These are phyloP conservation scores for Halictus quadricinctus DNA, from an alignment of 2,888 invertebrate species.

Conservation along the genomic window DNA sequence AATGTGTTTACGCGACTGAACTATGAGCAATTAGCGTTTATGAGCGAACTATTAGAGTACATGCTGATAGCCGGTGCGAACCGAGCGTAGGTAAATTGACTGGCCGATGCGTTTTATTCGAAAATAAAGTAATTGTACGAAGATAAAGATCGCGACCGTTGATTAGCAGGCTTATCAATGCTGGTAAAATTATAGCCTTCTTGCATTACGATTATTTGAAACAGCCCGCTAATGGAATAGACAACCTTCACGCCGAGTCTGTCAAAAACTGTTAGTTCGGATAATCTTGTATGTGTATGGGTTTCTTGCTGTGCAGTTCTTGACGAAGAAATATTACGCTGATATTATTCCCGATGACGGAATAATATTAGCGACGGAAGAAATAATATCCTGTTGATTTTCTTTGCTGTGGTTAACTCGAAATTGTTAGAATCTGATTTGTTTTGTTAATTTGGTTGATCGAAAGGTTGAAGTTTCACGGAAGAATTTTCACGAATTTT, in stretches of 20 bases:
- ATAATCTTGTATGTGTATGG: neutral
- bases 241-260: slow-evolving; percentile 1
- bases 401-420: neutral
- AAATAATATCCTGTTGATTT: neutral
- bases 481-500: neutral
- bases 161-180: slow-evolving; percentile 36
- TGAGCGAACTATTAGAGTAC: slow-evolving; percentile 5
- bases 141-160: too few relatives aligned
- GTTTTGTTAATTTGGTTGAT: neutral
- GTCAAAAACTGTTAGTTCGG: neutral
- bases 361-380: neutral
- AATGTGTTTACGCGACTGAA: neutral
- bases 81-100: too few relatives aligned
- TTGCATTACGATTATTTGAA: slow-evolving; percentile 51
- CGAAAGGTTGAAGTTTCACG: neutral
- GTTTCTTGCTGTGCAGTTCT: neutral
- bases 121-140: too few relatives aligned
- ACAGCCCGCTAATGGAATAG: slow-evolving; percentile 36
- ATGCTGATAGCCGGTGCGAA: slow-evolving; percentile 4
- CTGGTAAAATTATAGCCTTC: slow-evolving; percentile 34
- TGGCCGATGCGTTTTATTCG: too few relatives aligned
- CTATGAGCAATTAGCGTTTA: slow-evolving; percentile 27
- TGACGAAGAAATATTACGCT: neutral
- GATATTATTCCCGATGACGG: neutral
- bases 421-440: neutral